Evolutionary conservation across 2,797 vertebrate genomes (phyloP), one percentile per base, ranked within the genome.

Genomic region (Sebastes itinus): DNA sequence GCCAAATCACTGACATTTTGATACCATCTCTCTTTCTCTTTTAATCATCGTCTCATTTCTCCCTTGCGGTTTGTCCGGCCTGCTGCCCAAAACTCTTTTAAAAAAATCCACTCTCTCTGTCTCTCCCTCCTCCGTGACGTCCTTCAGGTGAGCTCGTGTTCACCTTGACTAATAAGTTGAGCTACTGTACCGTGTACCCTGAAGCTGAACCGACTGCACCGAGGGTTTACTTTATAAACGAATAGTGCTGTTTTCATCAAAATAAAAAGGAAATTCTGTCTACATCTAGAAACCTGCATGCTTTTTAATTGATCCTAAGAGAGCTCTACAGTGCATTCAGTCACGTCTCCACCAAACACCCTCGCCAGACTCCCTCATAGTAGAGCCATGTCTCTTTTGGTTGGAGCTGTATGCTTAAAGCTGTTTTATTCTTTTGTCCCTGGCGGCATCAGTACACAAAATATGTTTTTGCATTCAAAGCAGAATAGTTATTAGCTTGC

Each of bases 241-340:
- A 12, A 71, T n/a, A 66, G 38, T 59, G 42, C 73, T 82, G 73
- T 85, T 80, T 89, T 81, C 75, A 59, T 80, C 27, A 74, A 72
- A 89, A 88, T 74, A 68, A 78, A 78, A 75, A 32, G 49, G 54
- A 60, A 73, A 85, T 84, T 86, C 67, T 64, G 68, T 77, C 72
- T 69, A 69, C 63, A 78, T 71, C 64, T 14, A 69, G 55, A 84
- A 73, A 73, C 46, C 67, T 20, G 16, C 5, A 18, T 76, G 62
- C 9, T 60, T 23, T 49, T 54, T 49, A 38, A 74, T 66, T 76
- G 42, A 75, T 78, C 82, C 75, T 72, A 32, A 3, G 76, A 62
- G 78, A 74, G 62, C 66, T 68, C 63, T 72, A 22, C 22, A 42
- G 35, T 49, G 68, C 25, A 58, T 77, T 81, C 61, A 75, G 75